Percentiles rank a stretch among this genome's conserved stretches.
Conservation (phyloP, 2,113 vertebrate species). For the Lethenteron camtschaticum region DNA sequence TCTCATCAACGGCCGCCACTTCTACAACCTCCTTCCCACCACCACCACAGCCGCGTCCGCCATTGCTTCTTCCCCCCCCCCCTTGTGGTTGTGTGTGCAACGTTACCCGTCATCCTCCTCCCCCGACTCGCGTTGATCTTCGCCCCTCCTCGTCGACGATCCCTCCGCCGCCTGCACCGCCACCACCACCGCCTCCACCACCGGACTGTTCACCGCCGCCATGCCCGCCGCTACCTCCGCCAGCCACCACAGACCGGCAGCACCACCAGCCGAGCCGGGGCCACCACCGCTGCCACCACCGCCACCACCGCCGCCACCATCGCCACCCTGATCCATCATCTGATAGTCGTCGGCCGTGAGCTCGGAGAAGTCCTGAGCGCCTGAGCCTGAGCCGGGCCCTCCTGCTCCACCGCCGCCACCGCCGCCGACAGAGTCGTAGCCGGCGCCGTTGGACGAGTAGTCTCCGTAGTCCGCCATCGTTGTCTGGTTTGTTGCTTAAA, state of each 20-base stretch:
- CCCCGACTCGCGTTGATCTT: constrained; percentile 3
- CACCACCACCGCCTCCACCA: not conserved
- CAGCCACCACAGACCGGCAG: not conserved
- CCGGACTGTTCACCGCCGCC: not conserved
- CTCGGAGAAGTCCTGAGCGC: not conserved
- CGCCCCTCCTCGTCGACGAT: not conserved
- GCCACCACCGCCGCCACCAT: not conserved
- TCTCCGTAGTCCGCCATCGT: too few relatives aligned
- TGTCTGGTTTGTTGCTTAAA: too few relatives aligned
- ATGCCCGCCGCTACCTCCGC: not conserved
- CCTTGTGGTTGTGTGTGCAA: too few relatives aligned
- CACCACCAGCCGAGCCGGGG: not conserved
- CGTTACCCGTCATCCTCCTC: constrained; percentile 3
- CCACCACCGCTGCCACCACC: not conserved
- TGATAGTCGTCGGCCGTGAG: not conserved
- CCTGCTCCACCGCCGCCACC: too few relatives aligned
- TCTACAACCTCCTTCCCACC: too few relatives aligned
- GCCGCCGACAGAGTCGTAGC: too few relatives aligned
- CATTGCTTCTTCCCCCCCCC: too few relatives aligned
- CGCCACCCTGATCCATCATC: not conserved
- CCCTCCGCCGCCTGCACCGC: not conserved
- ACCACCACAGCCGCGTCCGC: too few relatives aligned
- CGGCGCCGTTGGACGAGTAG: too few relatives aligned
- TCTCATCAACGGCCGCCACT: too few relatives aligned
- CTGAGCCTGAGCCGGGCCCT: too few relatives aligned